Evolutionary conservation across 2,888 invertebrate genomes (phyloP), one percentile per base, ranked within the genome.

Genomic region (Julus scandinavius): DNA sequence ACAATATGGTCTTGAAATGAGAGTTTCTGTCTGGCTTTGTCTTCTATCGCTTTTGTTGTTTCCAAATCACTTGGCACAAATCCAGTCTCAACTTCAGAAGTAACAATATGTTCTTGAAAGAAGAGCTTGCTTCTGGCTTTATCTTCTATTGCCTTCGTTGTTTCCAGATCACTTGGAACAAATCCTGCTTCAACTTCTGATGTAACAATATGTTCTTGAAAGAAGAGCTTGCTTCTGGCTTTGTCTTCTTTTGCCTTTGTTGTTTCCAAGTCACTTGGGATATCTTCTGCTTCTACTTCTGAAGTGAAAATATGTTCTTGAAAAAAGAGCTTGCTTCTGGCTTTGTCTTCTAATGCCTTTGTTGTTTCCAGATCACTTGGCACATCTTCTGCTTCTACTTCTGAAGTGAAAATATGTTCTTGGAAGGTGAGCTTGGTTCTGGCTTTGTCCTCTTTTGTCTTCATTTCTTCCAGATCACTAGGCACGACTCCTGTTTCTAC

Each of bases 311-410:
- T 49, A 84, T 89, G 86, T 38, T 89, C 89, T 87, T 89, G 87
- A 40, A 87, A n/a, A 6, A 49, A 50, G 0, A 89, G 50, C 80
- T 29, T 58, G 2, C 88, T 88, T 89, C 90, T 91, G 38, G 90
- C 91, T 80, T 89, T 88, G 41, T 90, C 90, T 72, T 85, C 58
- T 41, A 85, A 86, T 49, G 90, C 90, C 58, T 88, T 49, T 90
- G 89, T 41, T n/a, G 88, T 86, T 3, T 87, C 63, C 58, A 89
- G 45, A 15, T 89, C 88, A 72, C 84, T 87, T 0, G 89, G 86
- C 15, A 11, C 45, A 17, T 80, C 20, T 63, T 85, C 87, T 54
- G 85, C 85, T 58, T 89, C 87, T 41, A 72, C 29, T 45, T 89
- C 88, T 2, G 83, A 86, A 85, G 72, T 54, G 20, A 88, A 54